Base-by-base conservation (phyloP, 2,113 vertebrate species). In the Rhinichthys klamathensis region DNA sequence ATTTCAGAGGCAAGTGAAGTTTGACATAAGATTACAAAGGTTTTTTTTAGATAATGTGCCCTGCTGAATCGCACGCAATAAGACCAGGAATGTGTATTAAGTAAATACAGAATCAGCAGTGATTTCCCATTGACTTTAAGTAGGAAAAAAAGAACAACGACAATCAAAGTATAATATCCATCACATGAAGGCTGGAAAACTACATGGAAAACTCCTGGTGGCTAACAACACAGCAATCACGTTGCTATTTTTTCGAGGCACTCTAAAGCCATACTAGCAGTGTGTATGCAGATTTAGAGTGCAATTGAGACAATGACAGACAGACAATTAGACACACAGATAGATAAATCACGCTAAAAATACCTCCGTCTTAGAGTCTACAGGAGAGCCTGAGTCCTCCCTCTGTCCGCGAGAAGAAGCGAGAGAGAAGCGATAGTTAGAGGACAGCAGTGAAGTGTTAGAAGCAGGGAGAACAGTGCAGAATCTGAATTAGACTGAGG, bases 281-380 rank as follows among this genome's bases (percentile, higher is more conserved):
- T 46, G 51, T 82, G 60, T 74, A 77, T 56, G 72, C 18, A 44
- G 27, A 88, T 81, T 69, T 51, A 35, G 18, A 83, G 12, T 32
- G 51, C 74, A 46, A n/a, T 16, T 80, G 16, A 81, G 38, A 85
- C 49, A 80, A 58, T n/a, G 74, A 78, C 75, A 87, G 67, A 89
- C 72, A 84, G 61, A 83, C 76, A 84, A 35, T 56, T 32, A 70
- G 67, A 84, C 69, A 88, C 30, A 83, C 69, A 25, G 78, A 86
- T 61, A 88, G 46, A 85, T 41, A 84, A 78, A 49, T 80, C 86
- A 86, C 88, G 88, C 91, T 87, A 87, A 91, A 93, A 93, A 92
- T 96, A 96, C 95, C 95, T 95, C 95, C 82, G 93, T 91, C 86
- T 94, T 96, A 87, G 93, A 91, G 88, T 95, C 94, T 92, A 92